Percentiles rank a stretch among this genome's conserved stretches.
Evolutionary conservation across 1,140 invertebrate genomes (phyloP).

Genomic region (Drosophila sechellia): DNA sequence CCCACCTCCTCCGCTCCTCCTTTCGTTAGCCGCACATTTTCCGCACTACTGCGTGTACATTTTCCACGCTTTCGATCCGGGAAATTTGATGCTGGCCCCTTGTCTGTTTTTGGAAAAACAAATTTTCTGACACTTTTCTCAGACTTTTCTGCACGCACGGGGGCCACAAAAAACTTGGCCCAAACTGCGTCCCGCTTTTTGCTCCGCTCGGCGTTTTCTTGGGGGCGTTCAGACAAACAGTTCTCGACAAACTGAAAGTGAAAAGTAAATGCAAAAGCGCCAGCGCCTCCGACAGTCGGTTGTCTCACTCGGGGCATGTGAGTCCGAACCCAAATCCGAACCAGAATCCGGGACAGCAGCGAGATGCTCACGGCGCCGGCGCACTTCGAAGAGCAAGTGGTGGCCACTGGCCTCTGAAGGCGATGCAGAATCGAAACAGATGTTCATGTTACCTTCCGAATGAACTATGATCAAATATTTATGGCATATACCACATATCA

Average conservation of each 20-base stretch:
- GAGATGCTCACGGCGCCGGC: conserved; percentile 53
- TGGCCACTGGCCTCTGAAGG: conserved; percentile 63
- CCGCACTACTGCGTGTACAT: conserved; percentile 56
- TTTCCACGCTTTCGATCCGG: conserved; percentile 43
- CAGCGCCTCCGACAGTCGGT: conserved; percentile 46
- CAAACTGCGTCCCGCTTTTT: conserved; percentile 44
- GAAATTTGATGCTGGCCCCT: conserved; percentile 37
- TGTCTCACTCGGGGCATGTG: no score
- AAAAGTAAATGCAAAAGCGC: conserved; percentile 68
- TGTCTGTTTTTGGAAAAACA: conserved; percentile 17
- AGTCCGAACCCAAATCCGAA: conserved; percentile 24
- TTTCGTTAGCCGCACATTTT: conserved; percentile 71
- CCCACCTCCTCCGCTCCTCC: conserved; percentile 35
- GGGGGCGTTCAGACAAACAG: conserved; percentile 64
- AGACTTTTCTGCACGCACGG: conserved; percentile 58
- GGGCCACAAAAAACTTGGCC: conserved; percentile 37
- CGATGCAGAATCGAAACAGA: conserved; percentile 41
- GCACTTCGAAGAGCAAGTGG: conserved; percentile 64
- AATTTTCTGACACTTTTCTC: conserved; percentile 15
- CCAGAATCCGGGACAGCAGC: conserved; percentile 66
- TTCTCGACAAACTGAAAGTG: conserved; percentile 80
- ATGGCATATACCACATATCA: not conserved
- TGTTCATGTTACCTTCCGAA: conserved; percentile 46
- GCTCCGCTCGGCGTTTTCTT: conserved; percentile 23
- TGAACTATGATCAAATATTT: conserved; percentile 32